phyloP scores from a whole-genome alignment of 1,140 invertebrate species.

The Aphaenogaster rudis region DNA sequence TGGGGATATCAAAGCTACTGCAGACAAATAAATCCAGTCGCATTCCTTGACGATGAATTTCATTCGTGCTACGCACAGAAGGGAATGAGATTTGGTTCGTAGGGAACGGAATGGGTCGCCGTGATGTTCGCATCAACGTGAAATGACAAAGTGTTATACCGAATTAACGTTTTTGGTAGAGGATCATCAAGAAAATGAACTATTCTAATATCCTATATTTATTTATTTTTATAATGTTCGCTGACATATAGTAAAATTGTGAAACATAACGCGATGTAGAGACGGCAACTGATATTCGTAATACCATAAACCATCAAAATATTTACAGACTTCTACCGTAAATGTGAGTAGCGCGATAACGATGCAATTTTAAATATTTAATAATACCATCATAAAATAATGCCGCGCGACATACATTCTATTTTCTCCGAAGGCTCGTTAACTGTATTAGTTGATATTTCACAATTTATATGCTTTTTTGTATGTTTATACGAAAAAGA shows the following conservation, averaged over 20 bases:
- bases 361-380: conserved; percentile 55
- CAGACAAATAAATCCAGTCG: conserved; percentile 60
- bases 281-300: conserved; percentile 22
- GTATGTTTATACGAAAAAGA: conserved; percentile 45
- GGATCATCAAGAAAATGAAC: conserved; percentile 37
- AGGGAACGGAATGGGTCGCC: conserved; percentile 58
- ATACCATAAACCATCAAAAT: conserved; percentile 44
- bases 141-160: conserved; percentile 59
- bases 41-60: conserved; percentile 65
- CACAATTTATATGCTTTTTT: conserved; percentile 53
- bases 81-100: conserved; percentile 63
- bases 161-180: conserved; percentile 49
- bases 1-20: conserved; percentile 46
- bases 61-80: conserved; percentile 42
- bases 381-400: conserved; percentile 55
- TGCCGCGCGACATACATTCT: conserved; percentile 22
- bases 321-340: conserved; percentile 25
- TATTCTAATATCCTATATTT: conserved; percentile 48
- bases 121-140: conserved; percentile 71
- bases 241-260: conserved; percentile 9
- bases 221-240: conserved; percentile 56
- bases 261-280: conserved; percentile 3
- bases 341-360: conserved; percentile 42
- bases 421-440: conserved; percentile 46
- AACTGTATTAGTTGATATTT: conserved; percentile 50